Evolutionary conservation across 2,888 invertebrate species (phyloP), one percentile per base, ranked within the genome.

Genomic region (Acronicta alni): DNA sequence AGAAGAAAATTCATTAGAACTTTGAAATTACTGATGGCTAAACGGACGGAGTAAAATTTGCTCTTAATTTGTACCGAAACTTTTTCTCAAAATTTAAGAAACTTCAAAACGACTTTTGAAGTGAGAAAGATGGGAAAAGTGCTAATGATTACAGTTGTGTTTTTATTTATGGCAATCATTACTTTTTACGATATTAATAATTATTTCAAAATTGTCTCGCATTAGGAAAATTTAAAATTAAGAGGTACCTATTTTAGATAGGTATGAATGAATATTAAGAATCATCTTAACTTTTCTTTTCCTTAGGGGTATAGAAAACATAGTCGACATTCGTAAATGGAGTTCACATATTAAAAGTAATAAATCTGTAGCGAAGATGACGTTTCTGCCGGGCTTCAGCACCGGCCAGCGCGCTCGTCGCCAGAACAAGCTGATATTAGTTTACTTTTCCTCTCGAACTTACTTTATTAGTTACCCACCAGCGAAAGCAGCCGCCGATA

Each of bases 361-460:
- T 92, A 93, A 92, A 91, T 91, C 89, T 87, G 86, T 84, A 87
- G 88, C 83, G 73, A 83, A 83, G 82, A 87, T 84, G 86, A 86
- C 81, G 77, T 74, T 56, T 63, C 63, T 81, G 70, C 72, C 71
- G 76, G 59, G 71, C 63, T 63, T 57, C 57, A 64, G 70, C 68
- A 52, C 61, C 69, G 72, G 75, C 69, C 73, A 69, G 73, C 67
- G 58, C 83, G 83, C 82, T 81, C 83, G 82, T 83, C 88, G 84
- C 79, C 86, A 83, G 85, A 86, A 89, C 89, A 89, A 86, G 80
- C 90, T 90, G 94, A 93, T 94, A 94, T 94, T 94, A 94, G 94
- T 94, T 94, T 94, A 93, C 94, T 94, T 94, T 93, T 91, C 89
- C 90, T 90, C 93, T 93, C 88, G 86, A 93, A 93, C 90, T 94